These are phyloP conservation scores for Silurus asotus DNA, from an alignment of 2,113 vertebrate species.

Conservation along the genomic window DNA sequence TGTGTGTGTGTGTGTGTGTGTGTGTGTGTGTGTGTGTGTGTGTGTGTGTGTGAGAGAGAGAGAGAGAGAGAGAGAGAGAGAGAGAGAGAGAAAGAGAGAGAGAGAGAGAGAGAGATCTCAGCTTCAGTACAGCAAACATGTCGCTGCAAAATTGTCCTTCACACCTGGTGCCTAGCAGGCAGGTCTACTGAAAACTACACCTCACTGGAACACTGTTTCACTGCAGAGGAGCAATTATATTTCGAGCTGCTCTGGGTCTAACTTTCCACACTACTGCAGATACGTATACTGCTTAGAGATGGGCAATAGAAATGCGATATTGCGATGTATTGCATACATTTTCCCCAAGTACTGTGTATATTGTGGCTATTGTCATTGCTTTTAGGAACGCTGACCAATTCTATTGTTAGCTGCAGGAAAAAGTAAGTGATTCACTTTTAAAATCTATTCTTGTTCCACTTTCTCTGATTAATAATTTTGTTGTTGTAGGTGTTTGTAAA, in stretches of 20 bases:
- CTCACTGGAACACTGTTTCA: conserved; percentile 20
- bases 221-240: conserved; percentile 21
- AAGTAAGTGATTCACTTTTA: not conserved
- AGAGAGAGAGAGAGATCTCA: conserved; percentile 4
- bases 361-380: not conserved
- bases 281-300: not conserved
- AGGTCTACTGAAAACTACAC: conserved; percentile 11
- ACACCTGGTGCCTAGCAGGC: conserved; percentile 34
- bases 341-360: not conserved
- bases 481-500: not conserved
- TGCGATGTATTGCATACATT: not conserved
- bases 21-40: not conserved
- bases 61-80: conserved; percentile 5
- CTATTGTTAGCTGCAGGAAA: not conserved
- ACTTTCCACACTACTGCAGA: conserved; percentile 10
- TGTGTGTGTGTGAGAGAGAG: not conserved
- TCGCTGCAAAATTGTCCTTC: conserved; percentile 35
- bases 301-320: not conserved
- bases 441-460: not conserved
- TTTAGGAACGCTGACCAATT: not conserved
- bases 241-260: conserved; percentile 6
- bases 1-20: not conserved
- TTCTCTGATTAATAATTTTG: not conserved
- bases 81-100: conserved; percentile 2
- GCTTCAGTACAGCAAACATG: conserved; percentile 16